phyloP scores from a whole-genome alignment of 2,797 vertebrate species.

The Propithecus perrieri region DNA sequence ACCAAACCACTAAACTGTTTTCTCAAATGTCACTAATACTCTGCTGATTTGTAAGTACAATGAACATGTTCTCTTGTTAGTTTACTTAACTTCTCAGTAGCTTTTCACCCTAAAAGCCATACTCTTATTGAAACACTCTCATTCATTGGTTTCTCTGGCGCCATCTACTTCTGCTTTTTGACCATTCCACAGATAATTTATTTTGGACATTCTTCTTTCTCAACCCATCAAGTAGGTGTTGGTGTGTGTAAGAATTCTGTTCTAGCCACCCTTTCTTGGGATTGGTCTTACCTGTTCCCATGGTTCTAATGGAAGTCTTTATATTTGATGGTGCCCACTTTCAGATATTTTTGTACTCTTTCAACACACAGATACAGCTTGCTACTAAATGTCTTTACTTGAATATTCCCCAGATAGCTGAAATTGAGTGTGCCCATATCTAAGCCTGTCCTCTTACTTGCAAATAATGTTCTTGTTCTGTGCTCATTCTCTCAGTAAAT shows the following conservation, averaged over 20 bases:
- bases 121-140: not conserved
- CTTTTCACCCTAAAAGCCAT: not conserved
- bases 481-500: not conserved
- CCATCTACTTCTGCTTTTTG: not conserved
- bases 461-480: not conserved
- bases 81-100: not conserved
- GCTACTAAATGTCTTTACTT: not conserved
- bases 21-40: not conserved
- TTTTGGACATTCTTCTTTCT: not conserved
- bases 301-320: not conserved
- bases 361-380: not conserved
- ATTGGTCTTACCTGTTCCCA: not conserved
- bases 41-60: not conserved
- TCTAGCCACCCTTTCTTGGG: not conserved
- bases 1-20: not conserved
- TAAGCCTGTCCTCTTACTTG: not conserved
- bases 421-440: not conserved
- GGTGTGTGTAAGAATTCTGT: not conserved
- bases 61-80: not conserved
- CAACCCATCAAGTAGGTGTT: not conserved
- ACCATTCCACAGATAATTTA: not conserved
- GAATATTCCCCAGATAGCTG: not conserved
- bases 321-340: not conserved
- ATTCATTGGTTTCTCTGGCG: not conserved
- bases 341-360: not conserved